Percentiles rank a stretch among this genome's conserved stretches.
phyloP scores from a whole-genome alignment of 2,113 vertebrate genomes.

The Microcebus murinus region DNA sequence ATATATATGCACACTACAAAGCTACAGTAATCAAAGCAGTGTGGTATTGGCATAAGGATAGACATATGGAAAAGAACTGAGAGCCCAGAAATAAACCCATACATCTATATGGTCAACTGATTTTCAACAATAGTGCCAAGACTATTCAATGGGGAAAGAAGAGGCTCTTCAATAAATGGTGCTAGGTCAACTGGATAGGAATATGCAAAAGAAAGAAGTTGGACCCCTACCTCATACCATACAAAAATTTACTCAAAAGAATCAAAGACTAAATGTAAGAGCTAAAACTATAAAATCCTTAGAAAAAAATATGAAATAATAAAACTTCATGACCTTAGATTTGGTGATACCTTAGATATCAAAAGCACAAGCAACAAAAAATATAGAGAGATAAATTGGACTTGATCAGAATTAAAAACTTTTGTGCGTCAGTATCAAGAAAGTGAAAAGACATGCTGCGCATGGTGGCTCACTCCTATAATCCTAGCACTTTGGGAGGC shows the following conservation, averaged over 20 bases:
- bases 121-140: neutral
- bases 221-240: neutral
- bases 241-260: slow-evolving; percentile 1
- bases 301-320: neutral
- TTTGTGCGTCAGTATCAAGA: neutral
- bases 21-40: neutral
- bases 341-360: neutral
- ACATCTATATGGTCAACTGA: neutral
- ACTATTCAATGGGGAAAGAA: neutral
- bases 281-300: neutral
- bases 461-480: neutral
- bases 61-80: neutral
- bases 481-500: too few species aligned
- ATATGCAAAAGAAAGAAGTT: neutral
- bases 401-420: neutral
- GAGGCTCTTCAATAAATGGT: neutral
- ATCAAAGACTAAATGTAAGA: neutral
- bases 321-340: neutral
- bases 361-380: neutral
- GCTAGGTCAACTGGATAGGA: neutral
- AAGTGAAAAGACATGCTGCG: neutral
- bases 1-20: neutral
- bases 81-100: neutral
- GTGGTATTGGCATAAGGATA: too few species aligned
- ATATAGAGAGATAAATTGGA: neutral